A percentile compares a stretch with the other conserved stretches of the same genome.
Evolutionary conservation across 2,113 vertebrate species (phyloP).

Genomic region (Otis tarda): DNA sequence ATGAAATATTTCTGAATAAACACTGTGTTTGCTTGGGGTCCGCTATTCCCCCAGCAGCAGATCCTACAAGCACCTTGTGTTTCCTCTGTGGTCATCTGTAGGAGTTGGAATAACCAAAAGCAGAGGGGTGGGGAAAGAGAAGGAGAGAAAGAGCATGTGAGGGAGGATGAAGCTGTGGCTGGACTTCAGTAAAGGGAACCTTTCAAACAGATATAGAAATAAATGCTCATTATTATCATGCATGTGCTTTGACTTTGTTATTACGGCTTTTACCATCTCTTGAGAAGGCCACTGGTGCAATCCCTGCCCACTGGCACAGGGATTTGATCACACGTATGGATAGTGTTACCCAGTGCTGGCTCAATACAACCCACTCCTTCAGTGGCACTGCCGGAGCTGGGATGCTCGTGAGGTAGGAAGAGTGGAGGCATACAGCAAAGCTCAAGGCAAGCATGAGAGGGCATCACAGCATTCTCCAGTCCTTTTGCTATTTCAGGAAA

Average conservation of each 20-base stretch:
- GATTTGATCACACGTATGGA: background rate
- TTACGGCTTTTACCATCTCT: background rate
- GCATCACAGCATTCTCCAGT: background rate
- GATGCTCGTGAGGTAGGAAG: background rate
- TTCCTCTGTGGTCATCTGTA: background rate
- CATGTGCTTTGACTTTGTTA: background rate
- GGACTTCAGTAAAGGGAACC: background rate
- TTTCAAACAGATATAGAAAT: background rate
- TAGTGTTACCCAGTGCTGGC: background rate
- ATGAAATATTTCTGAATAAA: slow-evolving; percentile 19
- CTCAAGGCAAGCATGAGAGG: background rate
- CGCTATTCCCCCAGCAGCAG: background rate
- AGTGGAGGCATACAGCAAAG: background rate
- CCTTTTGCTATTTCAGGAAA: background rate
- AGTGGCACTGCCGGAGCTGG: background rate
- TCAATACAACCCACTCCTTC: background rate
- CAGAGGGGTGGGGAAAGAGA: background rate
- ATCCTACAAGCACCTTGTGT: background rate
- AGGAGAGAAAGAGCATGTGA: background rate
- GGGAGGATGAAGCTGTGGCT: background rate
- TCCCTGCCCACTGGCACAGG: background rate
- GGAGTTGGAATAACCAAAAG: background rate
- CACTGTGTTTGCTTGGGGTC: background rate
- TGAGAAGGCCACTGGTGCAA: background rate
- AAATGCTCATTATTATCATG: background rate